Evolutionary conservation across 1,140 invertebrate genomes (phyloP).

Genomic region (Trachymyrmex cornetzi): DNA sequence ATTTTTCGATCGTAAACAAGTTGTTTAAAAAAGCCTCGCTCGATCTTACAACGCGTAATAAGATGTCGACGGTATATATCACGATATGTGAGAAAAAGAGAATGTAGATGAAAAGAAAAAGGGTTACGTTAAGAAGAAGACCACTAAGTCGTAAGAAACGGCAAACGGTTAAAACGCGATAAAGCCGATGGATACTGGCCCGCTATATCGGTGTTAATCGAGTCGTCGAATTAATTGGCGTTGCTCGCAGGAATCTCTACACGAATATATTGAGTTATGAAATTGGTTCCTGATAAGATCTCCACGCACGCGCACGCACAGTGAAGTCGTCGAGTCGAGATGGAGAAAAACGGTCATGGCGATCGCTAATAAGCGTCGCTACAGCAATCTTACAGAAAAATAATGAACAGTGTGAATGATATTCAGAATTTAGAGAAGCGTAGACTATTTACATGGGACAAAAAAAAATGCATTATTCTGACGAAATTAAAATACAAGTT

Average conservation of each 20-base stretch:
- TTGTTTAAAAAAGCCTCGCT: slow-evolving; percentile 6
- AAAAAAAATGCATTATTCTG: too few relatives aligned
- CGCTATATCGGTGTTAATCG: slow-evolving; percentile 57
- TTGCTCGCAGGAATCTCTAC: slow-evolving; percentile 52
- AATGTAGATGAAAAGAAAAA: neutral
- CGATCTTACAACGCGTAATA: slow-evolving; percentile 14
- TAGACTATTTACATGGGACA: too few relatives aligned
- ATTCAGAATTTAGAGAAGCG: too few relatives aligned
- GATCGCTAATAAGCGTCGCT: slow-evolving; percentile 47
- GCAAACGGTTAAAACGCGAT: slow-evolving; percentile 52
- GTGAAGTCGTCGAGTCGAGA: slow-evolving; percentile 1
- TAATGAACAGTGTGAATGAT: neutral
- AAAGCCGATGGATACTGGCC: slow-evolving; percentile 46
- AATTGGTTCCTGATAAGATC: slow-evolving; percentile 62
- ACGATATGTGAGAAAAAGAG: neutral
- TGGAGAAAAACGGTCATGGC: slow-evolving; percentile 16
- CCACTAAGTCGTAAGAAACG: slow-evolving; percentile 28
- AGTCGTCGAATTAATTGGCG: slow-evolving; percentile 65
- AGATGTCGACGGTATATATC: slow-evolving; percentile 36
- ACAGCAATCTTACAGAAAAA: slow-evolving; percentile 27
- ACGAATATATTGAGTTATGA: slow-evolving; percentile 67
- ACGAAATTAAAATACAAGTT: too few relatives aligned
- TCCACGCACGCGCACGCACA: slow-evolving; percentile 10
- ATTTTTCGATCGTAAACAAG: neutral
- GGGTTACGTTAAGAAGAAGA: slow-evolving; percentile 13